Conservation (phyloP, 2,797 vertebrate genomes). For the Pelobates cultripes region DNA sequence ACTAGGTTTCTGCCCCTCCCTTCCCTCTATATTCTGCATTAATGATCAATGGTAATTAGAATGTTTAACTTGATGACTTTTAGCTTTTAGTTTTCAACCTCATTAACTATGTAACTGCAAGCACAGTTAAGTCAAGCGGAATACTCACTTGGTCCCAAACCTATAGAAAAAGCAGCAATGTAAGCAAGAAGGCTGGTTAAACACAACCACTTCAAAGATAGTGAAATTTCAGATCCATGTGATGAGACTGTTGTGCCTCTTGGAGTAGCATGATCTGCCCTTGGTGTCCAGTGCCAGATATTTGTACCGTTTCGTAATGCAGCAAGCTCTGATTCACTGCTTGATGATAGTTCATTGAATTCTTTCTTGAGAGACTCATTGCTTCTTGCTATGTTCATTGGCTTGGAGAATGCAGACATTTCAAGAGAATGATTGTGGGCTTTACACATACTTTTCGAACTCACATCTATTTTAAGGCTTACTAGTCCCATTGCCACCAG, state of each 20-base stretch:
- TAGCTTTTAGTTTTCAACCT: background rate
- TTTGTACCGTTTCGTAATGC: slow-evolving; percentile 45
- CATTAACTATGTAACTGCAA: background rate
- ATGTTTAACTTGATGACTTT: background rate
- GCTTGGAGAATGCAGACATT: slow-evolving; percentile 56
- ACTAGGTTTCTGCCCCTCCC: too few relatives aligned
- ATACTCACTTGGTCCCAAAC: slow-evolving; percentile 94
- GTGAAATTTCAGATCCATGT: slow-evolving; percentile 64
- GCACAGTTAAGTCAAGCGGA: background rate
- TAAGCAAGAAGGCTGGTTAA: slow-evolving; percentile 88
- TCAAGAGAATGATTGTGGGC: slow-evolving; percentile 70
- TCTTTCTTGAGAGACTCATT: slow-evolving; percentile 65
- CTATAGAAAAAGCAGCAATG: slow-evolving; percentile 90
- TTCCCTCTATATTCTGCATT: background rate
- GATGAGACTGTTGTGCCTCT: slow-evolving; percentile 1
- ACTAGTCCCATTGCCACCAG: slow-evolving; percentile 81
- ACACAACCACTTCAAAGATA: slow-evolving; percentile 85
- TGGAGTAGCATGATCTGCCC: slow-evolving; percentile 31
- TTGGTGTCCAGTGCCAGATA: slow-evolving; percentile 54
- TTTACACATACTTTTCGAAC: slow-evolving; percentile 83
- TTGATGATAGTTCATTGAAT: slow-evolving; percentile 53
- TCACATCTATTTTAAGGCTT: slow-evolving; percentile 82
- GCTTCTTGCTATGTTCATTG: slow-evolving; percentile 56
- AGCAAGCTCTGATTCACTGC: slow-evolving; percentile 44
- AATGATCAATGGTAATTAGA: background rate